Evolutionary conservation across 2,888 invertebrate species (phyloP).

Genomic region (Rotaria sp.): DNA sequence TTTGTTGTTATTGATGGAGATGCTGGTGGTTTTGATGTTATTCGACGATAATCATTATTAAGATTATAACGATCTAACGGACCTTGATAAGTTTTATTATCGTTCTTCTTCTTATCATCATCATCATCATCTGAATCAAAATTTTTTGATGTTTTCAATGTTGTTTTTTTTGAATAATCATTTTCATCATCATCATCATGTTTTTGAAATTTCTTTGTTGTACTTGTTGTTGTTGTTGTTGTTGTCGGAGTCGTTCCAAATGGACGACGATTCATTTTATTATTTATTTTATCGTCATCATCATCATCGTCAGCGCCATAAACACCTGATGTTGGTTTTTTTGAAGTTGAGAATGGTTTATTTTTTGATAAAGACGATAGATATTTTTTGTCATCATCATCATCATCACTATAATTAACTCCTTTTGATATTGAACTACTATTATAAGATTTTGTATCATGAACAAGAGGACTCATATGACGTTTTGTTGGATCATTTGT

Average conservation of each 20-base stretch:
- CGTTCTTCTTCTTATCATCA: not conserved
- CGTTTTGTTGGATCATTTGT: not conserved
- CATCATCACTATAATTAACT: not conserved
- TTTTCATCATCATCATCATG: not conserved
- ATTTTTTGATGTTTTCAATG: not conserved
- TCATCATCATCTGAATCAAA: not conserved
- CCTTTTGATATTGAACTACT: not conserved
- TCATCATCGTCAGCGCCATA: not conserved
- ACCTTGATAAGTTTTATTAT: not conserved
- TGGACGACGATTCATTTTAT: not conserved
- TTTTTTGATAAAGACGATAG: not conserved
- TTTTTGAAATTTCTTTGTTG: not conserved
- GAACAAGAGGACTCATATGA: not conserved
- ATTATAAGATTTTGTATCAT: not conserved
- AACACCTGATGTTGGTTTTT: not conserved
- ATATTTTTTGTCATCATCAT: not conserved
- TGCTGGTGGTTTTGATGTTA: not conserved
- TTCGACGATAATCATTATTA: not conserved
- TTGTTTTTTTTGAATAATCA: not conserved
- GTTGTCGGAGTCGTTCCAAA: not conserved
- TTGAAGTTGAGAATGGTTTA: not conserved
- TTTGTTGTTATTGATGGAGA: not conserved
- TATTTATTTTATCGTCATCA: not conserved
- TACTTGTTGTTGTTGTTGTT: not conserved
- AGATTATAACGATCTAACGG: not conserved